A percentile compares a stretch with the other conserved stretches of the same genome.
Conservation (phyloP, 1,140 invertebrate genomes). For the Archegozetes longisetosus region DNA sequence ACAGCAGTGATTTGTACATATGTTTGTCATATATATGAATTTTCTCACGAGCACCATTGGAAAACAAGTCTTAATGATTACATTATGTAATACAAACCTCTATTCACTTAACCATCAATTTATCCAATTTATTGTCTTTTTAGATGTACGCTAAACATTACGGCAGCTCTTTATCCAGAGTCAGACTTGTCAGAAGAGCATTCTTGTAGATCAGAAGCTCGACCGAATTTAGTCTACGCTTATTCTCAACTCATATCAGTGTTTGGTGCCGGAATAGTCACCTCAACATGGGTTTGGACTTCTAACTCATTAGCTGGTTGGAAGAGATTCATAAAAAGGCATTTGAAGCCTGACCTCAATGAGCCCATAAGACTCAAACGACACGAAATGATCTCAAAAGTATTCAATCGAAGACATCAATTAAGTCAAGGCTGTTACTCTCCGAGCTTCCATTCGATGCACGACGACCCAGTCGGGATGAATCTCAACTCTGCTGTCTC, state of each 20-base stretch:
- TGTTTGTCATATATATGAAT: neutral
- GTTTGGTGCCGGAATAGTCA: conserved; percentile 65
- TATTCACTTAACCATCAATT: neutral
- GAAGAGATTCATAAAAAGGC: conserved; percentile 65
- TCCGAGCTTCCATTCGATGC: conserved; percentile 17
- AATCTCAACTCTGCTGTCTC: conserved; percentile 64
- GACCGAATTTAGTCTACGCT: conserved; percentile 61
- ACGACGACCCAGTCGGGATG: conserved; percentile 33
- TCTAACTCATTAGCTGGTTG: conserved; percentile 59
- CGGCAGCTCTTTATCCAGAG: neutral
- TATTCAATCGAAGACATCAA: neutral
- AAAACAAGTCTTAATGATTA: neutral
- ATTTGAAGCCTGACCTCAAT: conserved; percentile 26
- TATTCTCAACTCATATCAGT: conserved; percentile 62
- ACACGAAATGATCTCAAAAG: conserved; percentile 68
- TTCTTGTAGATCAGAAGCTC: conserved; percentile 43
- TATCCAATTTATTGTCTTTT: conserved; percentile 8
- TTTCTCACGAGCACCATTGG: neutral
- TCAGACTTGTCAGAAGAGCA: neutral
- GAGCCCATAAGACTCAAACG: conserved; percentile 47
- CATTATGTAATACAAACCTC: neutral
- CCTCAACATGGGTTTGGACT: conserved; percentile 86
- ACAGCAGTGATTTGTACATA: neutral
- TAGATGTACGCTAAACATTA: conserved; percentile 5
- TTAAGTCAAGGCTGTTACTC: neutral